A percentile compares a stretch with the other conserved stretches of the same genome.
phyloP scores from a whole-genome alignment of 2,888 invertebrate genomes.

The Shargacucullia verbasci region DNA sequence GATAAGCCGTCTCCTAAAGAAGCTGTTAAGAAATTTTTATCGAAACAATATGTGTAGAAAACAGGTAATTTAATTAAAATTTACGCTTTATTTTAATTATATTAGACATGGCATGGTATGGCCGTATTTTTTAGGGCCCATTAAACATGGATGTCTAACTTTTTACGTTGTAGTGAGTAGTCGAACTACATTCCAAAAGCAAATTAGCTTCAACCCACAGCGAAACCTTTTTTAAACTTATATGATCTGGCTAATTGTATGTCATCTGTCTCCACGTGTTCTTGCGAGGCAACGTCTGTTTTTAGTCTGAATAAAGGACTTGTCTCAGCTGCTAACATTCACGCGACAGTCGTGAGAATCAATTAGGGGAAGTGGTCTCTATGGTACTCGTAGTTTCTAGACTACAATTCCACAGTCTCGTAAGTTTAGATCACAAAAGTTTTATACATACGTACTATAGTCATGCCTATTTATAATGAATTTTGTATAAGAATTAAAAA shows the following conservation, averaged over 20 bases:
- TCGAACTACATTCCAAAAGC: constrained; percentile 27
- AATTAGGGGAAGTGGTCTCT: constrained; percentile 47
- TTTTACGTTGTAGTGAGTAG: constrained; percentile 14
- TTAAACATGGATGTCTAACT: constrained; percentile 18
- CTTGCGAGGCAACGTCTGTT: constrained; percentile 26
- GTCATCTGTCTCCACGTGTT: constrained; percentile 28
- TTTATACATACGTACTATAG: constrained; percentile 15
- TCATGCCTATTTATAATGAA: constrained; percentile 1
- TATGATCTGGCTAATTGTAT: constrained; percentile 25
- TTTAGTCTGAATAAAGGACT: constrained; percentile 39
- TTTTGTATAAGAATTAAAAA: constrained; percentile 6
- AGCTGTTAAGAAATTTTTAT: constrained; percentile 28
- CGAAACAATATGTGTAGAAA: constrained; percentile 34
- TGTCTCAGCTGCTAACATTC: constrained; percentile 44
- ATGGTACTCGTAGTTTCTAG: constrained; percentile 32
- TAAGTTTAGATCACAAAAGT: constrained; percentile 43
- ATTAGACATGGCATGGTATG: constrained; percentile 23
- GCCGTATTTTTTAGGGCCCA: constrained; percentile 17
- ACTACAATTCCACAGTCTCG: constrained; percentile 41
- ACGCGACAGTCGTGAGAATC: constrained; percentile 48
- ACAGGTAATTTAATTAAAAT: constrained; percentile 41
- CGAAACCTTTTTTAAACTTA: constrained; percentile 2
- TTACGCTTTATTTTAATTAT: constrained; percentile 9
- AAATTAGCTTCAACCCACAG: constrained; percentile 28
- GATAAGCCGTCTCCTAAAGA: constrained; percentile 32